These are phyloP conservation scores for Unio pictorum DNA, from an alignment of 2,888 invertebrate genomes.

Conservation along the genomic window DNA sequence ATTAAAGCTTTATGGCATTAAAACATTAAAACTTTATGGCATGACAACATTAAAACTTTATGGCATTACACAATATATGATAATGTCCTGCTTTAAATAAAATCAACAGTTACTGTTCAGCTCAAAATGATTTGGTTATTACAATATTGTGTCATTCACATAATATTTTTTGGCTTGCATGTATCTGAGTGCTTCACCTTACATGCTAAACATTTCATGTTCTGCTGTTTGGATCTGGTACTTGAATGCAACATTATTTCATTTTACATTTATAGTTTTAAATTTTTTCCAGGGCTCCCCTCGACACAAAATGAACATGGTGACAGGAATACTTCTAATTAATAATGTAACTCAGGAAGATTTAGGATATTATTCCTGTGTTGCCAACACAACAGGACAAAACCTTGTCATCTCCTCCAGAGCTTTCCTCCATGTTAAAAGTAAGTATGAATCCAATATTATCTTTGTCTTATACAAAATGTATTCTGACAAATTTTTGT, in stretches of 20 bases:
- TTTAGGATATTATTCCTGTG: constrained; percentile 80
- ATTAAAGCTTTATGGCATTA: too few relatives aligned
- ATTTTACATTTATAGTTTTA: background rate
- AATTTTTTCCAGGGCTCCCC: constrained; percentile 43
- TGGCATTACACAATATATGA: too few relatives aligned
- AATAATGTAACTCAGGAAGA: constrained; percentile 75
- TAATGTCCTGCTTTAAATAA: too few relatives aligned
- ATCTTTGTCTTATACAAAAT: constrained; percentile 2
- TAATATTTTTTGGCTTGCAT: too few relatives aligned
- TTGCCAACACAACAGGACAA: constrained; percentile 79
- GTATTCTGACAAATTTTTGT: background rate
- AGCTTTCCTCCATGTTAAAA: constrained; percentile 77
- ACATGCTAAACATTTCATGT: background rate
- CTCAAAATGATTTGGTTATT: too few relatives aligned
- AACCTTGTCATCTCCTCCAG: constrained; percentile 77
- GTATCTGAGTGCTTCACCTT: too few relatives aligned
- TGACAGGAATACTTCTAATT: constrained; percentile 76
- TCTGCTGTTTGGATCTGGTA: background rate
- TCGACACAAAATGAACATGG: constrained; percentile 58
- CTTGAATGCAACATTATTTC: background rate
- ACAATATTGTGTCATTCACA: too few relatives aligned
- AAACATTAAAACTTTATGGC: too few relatives aligned
- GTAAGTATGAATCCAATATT: constrained; percentile 68
- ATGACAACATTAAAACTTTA: too few relatives aligned
- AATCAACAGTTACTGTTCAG: too few relatives aligned